Percentiles rank a stretch among this genome's conserved stretches.
phyloP scores from a whole-genome alignment of 2,797 vertebrate genomes.

The Nasua narica region DNA sequence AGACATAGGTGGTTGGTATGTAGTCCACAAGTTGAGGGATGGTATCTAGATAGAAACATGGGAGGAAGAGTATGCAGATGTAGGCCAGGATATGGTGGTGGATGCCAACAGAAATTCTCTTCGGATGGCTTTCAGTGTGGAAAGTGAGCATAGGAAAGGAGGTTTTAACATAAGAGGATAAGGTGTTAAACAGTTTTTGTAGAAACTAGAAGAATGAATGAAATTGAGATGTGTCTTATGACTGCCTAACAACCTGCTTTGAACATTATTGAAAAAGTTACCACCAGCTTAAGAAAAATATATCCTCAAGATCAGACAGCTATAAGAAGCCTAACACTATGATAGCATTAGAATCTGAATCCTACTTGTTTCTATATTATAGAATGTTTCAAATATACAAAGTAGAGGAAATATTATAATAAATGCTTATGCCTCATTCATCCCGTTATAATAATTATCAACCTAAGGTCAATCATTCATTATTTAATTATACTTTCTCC shows the following conservation, averaged over 20 bases:
- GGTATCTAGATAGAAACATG: not conserved
- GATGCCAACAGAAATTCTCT: not conserved
- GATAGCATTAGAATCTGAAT: not conserved
- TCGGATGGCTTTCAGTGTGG: not conserved
- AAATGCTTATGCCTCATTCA: not conserved
- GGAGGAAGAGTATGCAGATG: not conserved
- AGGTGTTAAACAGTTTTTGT: not conserved
- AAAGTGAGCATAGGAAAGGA: not conserved
- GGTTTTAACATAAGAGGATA: not conserved
- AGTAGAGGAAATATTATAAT: not conserved
- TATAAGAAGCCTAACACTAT: not conserved
- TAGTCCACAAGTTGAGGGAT: not conserved
- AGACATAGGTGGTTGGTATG: not conserved
- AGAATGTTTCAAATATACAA: not conserved
- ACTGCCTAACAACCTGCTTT: not conserved
- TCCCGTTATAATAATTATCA: not conserved
- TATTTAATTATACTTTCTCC: not conserved
- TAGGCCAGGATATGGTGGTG: accelerated
- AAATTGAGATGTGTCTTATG: not conserved
- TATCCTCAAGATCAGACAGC: not conserved
- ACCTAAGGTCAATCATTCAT: not conserved
- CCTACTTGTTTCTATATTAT: not conserved
- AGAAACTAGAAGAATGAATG: not conserved
- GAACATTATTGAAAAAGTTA: not conserved
- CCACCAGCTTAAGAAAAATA: not conserved